Evolutionary conservation across 2,888 invertebrate species (phyloP).

Genomic region (Nasonia oneida): DNA sequence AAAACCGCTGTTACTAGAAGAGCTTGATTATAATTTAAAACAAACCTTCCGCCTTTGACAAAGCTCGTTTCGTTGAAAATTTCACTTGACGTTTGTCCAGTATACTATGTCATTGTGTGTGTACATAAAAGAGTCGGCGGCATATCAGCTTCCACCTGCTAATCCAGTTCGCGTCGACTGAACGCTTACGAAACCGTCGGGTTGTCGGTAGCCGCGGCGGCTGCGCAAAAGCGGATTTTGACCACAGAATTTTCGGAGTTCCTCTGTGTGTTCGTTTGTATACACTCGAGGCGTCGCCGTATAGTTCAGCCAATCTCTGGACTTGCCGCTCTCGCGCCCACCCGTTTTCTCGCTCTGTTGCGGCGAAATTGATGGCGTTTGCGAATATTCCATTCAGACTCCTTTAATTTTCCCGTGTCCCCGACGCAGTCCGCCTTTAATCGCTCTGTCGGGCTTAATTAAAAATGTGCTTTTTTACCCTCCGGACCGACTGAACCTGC

Average conservation of each 20-base stretch:
- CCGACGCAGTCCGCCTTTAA: not conserved
- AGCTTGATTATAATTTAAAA: not conserved
- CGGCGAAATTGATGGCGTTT: slow-evolving; percentile 17
- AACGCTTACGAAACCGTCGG: not conserved
- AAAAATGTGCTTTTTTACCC: slow-evolving; percentile 30
- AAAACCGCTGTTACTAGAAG: not conserved
- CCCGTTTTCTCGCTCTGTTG: not conserved
- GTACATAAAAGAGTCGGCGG: not conserved
- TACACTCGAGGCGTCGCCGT: not conserved
- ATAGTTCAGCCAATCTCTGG: not conserved
- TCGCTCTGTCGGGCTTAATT: slow-evolving; percentile 32
- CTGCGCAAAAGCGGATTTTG: slow-evolving; percentile 30
- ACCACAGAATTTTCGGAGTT: slow-evolving; percentile 20
- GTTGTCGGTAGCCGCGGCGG: not conserved
- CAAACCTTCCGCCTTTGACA: not conserved
- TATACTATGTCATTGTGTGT: not conserved
- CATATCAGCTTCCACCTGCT: not conserved
- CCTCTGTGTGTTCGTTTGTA: not conserved
- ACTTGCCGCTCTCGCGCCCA: not conserved
- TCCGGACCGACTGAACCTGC: not conserved
- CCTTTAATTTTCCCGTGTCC: not conserved
- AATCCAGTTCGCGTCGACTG: not conserved
- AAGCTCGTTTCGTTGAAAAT: not conserved
- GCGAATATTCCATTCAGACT: not conserved
- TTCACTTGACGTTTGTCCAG: not conserved